Evolutionary conservation across 1,140 invertebrate species (phyloP).

Genomic region (Neotoxoptera formosana): DNA sequence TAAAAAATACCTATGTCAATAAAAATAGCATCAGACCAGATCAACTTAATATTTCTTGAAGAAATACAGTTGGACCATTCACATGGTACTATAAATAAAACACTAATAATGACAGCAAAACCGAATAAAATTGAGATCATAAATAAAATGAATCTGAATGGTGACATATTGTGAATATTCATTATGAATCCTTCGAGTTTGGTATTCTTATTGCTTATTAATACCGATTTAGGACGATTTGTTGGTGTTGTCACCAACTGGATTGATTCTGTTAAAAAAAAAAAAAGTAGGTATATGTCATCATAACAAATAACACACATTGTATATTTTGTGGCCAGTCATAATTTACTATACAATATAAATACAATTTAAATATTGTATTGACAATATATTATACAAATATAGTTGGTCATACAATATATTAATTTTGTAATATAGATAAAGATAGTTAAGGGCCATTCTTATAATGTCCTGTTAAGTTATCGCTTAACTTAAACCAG

Average conservation of each 20-base stretch:
- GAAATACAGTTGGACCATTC: constrained; percentile 23
- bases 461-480: too few species aligned
- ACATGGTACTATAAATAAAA: constrained; percentile 37
- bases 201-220: neutral
- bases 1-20: constrained; percentile 34
- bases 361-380: too few species aligned
- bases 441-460: too few species aligned
- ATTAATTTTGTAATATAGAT: neutral
- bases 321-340: neutral
- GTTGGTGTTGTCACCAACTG: constrained; percentile 20
- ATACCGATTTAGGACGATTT: constrained; percentile 9
- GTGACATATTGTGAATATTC: constrained; percentile 38
- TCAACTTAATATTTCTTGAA: neutral
- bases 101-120: neutral
- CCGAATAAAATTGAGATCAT: constrained; percentile 8
- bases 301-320: neutral
- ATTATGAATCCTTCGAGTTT: neutral
- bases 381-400: neutral
- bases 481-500: too few species aligned
- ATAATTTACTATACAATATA: neutral
- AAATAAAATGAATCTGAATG: constrained; percentile 1
- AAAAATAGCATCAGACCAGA: constrained; percentile 23
- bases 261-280: constrained; percentile 35
- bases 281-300: neutral
- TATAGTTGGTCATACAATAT: neutral